phyloP scores from a whole-genome alignment of 2,797 vertebrate genomes.

The Cichlasoma orientale region DNA sequence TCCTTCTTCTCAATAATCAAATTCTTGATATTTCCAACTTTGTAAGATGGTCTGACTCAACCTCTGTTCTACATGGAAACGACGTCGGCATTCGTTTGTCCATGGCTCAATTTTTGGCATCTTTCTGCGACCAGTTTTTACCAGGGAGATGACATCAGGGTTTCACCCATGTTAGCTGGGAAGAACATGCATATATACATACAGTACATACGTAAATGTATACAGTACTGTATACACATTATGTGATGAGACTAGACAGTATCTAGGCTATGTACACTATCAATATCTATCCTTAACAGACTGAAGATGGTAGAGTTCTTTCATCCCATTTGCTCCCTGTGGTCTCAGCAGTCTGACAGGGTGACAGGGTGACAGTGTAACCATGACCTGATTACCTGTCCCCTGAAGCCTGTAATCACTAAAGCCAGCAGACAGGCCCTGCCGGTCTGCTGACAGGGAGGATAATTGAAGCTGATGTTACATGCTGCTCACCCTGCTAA shows the following conservation, averaged over 20 bases:
- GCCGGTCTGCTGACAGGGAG: constrained; percentile 57
- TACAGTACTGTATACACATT: not conserved
- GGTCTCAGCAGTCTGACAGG: constrained; percentile 55
- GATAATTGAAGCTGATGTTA: constrained; percentile 73
- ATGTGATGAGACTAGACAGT: not conserved
- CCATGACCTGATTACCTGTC: constrained; percentile 78
- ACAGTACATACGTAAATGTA: too few relatives aligned
- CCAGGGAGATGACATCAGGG: not conserved
- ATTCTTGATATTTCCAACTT: not conserved
- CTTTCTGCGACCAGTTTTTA: not conserved
- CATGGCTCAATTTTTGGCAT: not conserved
- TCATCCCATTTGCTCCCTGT: constrained; percentile 49
- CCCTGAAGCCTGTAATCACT: constrained; percentile 77
- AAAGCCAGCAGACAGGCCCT: constrained; percentile 66
- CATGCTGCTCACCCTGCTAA: constrained; percentile 56
- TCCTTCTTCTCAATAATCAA: not conserved
- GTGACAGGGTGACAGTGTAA: constrained; percentile 62
- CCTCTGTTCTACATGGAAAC: not conserved
- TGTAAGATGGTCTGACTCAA: not conserved
- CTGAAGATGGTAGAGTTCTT: constrained; percentile 30
- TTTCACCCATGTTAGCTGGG: not conserved
- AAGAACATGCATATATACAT: too few relatives aligned
- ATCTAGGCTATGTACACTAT: not conserved
- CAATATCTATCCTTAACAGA: constrained; percentile 5
- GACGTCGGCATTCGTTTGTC: not conserved